Conservation (phyloP, 1,140 invertebrate genomes). For the Drosophila littoralis region DNA sequence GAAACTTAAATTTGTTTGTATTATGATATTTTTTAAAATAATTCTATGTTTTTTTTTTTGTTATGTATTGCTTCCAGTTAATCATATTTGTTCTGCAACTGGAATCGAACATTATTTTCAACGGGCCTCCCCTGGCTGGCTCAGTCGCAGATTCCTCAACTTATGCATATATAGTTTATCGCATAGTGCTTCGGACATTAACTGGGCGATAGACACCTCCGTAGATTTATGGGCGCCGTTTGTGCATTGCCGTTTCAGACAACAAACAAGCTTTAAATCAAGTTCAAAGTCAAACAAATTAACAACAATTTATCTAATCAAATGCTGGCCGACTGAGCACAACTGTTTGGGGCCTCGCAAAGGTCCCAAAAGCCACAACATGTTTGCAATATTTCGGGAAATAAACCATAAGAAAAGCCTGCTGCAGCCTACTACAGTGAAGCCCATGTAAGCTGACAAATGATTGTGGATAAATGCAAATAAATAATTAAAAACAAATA, state of each 20-base stretch:
- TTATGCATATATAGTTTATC: background rate
- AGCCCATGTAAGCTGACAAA: conserved; percentile 53
- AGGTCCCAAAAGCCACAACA: conserved; percentile 46
- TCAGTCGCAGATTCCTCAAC: background rate
- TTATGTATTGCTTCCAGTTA: background rate
- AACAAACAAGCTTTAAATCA: conserved; percentile 76
- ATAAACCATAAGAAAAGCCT: background rate
- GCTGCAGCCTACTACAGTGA: conserved; percentile 27
- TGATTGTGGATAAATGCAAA: conserved; percentile 59
- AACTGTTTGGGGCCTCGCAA: conserved; percentile 12
- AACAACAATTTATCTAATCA: conserved; percentile 76
- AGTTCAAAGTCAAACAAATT: conserved; percentile 83
- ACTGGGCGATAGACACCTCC: background rate
- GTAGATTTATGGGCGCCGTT: conserved; percentile 35
- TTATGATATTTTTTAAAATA: no score
- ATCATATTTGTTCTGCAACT: no score
- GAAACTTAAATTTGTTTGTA: no score
- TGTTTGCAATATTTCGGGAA: conserved; percentile 33
- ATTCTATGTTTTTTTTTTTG: no score
- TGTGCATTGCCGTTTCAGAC: conserved; percentile 41
- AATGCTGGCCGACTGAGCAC: conserved; percentile 13
- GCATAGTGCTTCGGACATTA: background rate
- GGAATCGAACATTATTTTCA: background rate
- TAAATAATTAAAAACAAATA: conserved; percentile 79
- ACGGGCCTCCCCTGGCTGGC: background rate